These are phyloP conservation scores for Gibbula magus DNA, from an alignment of 2,888 invertebrate species.

Conservation along the genomic window DNA sequence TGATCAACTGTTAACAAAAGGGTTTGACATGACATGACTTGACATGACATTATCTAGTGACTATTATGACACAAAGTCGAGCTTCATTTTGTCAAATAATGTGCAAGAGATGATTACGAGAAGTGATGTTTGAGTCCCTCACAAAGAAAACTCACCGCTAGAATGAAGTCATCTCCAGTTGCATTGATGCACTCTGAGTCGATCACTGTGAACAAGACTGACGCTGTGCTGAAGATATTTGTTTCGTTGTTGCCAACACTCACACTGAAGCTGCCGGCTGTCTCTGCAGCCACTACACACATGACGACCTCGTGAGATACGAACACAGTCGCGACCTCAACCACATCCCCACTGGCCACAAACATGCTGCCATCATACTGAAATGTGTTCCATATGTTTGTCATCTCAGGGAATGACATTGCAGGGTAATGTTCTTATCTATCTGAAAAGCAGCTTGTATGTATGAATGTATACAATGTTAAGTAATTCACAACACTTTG, in stretches of 20 bases:
- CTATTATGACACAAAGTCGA: too few species aligned
- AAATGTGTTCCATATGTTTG: too few species aligned
- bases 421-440: too few species aligned
- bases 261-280: slow-evolving; percentile 38
- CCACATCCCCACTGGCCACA: not conserved
- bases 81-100: too few species aligned
- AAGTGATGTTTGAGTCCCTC: not conserved
- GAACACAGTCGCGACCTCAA: slow-evolving; percentile 24
- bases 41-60: too few species aligned
- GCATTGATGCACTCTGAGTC: slow-evolving; percentile 36
- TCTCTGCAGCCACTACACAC: slow-evolving; percentile 37
- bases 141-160: slow-evolving; percentile 32
- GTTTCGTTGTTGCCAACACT: slow-evolving; percentile 35
- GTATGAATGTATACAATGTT: too few species aligned
- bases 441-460: too few species aligned
- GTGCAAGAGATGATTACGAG: too few species aligned
- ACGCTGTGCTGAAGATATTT: slow-evolving; percentile 23
- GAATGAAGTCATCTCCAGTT: slow-evolving; percentile 19
- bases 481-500: not conserved
- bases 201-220: slow-evolving; percentile 32
- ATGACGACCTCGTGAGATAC: slow-evolving; percentile 43
- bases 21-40: too few species aligned
- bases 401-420: too few species aligned
- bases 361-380: not conserved
- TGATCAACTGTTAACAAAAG: too few species aligned